Evolutionary conservation across 2,113 vertebrate species (phyloP).

Genomic region (Anhinga anhinga): DNA sequence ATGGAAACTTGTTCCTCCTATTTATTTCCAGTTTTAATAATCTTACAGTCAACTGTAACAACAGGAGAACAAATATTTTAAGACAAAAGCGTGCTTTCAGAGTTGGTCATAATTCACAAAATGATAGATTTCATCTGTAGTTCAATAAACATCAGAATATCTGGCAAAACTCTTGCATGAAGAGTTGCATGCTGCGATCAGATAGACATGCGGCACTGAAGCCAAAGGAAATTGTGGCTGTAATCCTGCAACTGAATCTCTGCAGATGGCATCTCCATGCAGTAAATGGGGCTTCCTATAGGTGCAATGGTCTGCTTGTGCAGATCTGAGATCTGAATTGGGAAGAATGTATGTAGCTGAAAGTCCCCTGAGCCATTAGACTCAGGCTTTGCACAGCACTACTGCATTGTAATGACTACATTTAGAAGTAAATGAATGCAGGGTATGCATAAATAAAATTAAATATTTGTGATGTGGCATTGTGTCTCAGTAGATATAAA

Average conservation of each 20-base stretch:
- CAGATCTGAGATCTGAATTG: neutral
- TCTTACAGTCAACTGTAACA: neutral
- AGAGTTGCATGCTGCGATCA: conserved; percentile 9
- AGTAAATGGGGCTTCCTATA: conserved; percentile 22
- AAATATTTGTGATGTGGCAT: conserved; percentile 1
- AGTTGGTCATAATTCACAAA: neutral
- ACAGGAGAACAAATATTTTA: conserved; percentile 18
- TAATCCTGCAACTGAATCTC: conserved; percentile 51
- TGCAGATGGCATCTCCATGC: conserved; percentile 44
- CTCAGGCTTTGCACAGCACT: neutral
- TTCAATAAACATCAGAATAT: conserved; percentile 24
- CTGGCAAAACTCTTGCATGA: conserved; percentile 5
- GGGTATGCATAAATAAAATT: conserved; percentile 17
- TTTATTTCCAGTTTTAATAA: conserved; percentile 42
- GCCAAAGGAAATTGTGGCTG: conserved; percentile 49
- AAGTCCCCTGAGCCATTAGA: neutral
- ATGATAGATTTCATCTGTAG: neutral
- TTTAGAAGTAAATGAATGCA: conserved; percentile 33
- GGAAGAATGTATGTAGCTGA: neutral
- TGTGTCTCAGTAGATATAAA: neutral
- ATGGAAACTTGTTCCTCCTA: conserved; percentile 2
- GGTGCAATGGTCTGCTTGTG: neutral
- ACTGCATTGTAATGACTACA: neutral
- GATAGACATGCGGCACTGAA: conserved; percentile 12
- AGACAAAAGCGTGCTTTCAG: neutral